A percentile compares a stretch with the other conserved stretches of the same genome.
These are phyloP conservation scores for Pteronotus mesoamericanus DNA, from an alignment of 2,797 vertebrate genomes.

Conservation along the genomic window DNA sequence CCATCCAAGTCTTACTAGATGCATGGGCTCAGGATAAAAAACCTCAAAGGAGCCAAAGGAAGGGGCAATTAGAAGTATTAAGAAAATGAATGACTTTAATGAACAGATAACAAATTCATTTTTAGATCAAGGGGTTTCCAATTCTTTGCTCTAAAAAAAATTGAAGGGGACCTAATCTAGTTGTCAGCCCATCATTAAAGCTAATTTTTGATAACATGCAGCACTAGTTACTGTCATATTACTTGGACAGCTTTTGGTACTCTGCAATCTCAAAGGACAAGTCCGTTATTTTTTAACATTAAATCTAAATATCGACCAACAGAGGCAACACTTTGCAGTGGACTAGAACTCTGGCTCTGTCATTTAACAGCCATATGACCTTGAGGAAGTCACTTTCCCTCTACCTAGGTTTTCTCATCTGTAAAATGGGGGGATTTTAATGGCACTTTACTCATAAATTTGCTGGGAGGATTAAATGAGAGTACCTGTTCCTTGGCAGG, in stretches of 20 bases:
- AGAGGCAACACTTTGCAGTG: neutral
- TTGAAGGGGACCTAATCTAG: neutral
- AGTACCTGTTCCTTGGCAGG: neutral
- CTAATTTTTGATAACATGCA: neutral
- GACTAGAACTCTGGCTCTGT: neutral
- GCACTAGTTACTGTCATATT: neutral
- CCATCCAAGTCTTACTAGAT: neutral
- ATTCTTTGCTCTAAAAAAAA: neutral
- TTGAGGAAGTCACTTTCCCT: neutral
- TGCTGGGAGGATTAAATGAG: neutral
- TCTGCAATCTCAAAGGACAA: neutral
- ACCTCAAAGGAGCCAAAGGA: neutral
- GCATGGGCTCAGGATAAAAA: neutral
- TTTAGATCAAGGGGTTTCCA: neutral
- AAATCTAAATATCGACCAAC: neutral
- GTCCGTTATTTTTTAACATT: neutral
- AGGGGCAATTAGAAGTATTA: neutral
- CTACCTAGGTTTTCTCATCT: neutral
- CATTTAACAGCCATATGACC: neutral
- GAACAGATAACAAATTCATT: neutral
- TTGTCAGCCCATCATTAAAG: neutral
- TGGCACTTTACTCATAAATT: neutral
- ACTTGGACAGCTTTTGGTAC: neutral
- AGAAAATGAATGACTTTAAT: neutral
- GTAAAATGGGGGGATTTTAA: neutral